A percentile compares a stretch with the other conserved stretches of the same genome.
Evolutionary conservation across 2,113 vertebrate species (phyloP).

Genomic region (Pterocles burchelli): DNA sequence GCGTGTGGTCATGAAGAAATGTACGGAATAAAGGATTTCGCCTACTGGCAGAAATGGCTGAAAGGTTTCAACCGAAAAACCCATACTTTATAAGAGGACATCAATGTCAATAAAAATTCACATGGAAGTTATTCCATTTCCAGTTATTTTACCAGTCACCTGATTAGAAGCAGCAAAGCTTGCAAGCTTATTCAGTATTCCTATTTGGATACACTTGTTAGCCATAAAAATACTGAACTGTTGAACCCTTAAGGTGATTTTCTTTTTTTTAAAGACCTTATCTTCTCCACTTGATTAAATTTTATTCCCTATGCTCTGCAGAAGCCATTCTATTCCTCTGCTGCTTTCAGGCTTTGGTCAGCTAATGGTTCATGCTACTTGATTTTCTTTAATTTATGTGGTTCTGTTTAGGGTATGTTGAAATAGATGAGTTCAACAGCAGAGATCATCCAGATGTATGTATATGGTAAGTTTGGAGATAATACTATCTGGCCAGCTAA

Average conservation of each 20-base stretch:
- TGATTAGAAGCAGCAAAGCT: neutral
- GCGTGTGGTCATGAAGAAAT: neutral
- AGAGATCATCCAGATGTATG: neutral
- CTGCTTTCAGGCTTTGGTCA: neutral
- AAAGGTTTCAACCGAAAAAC: neutral
- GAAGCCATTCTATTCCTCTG: neutral
- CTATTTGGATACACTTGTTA: neutral
- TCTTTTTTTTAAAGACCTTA: neutral
- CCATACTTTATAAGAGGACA: neutral
- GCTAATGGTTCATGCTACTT: neutral
- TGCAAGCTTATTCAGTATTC: neutral
- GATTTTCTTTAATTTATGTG: neutral
- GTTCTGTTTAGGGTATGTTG: neutral
- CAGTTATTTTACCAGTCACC: neutral
- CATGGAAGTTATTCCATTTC: neutral
- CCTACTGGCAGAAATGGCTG: neutral
- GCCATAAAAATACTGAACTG: neutral
- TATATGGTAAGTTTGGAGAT: neutral
- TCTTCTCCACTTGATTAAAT: neutral
- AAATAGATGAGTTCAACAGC: neutral
- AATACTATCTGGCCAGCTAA: neutral
- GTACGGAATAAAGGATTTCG: rapidly evolving
- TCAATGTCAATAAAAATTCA: neutral
- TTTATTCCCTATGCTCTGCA: neutral
- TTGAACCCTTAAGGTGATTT: neutral